Conservation (phyloP, 2,113 vertebrate species). For the Illadopsis cleaveri region DNA sequence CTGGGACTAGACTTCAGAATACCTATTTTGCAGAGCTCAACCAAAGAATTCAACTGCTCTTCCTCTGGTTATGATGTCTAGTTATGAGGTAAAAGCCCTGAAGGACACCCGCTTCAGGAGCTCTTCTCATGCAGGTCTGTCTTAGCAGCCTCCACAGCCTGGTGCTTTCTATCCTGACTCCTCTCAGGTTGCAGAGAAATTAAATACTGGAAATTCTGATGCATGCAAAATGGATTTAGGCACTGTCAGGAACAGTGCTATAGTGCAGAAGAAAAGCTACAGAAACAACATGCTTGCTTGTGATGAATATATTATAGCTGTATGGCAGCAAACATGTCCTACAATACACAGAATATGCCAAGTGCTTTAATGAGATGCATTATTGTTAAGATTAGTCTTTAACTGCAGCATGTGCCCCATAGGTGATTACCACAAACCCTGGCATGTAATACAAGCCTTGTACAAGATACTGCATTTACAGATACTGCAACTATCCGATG, state of each 20-base stretch:
- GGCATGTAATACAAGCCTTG: neutral
- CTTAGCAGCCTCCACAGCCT: neutral
- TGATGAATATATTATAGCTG: neutral
- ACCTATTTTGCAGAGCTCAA: neutral
- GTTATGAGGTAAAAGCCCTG: neutral
- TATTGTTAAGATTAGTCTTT: neutral
- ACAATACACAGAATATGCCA: neutral
- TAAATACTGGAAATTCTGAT: neutral
- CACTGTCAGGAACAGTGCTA: neutral
- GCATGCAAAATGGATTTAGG: neutral
- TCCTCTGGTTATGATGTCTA: neutral
- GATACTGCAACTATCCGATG: neutral
- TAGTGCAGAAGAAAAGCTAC: neutral
- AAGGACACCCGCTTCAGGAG: neutral
- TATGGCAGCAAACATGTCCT: neutral
- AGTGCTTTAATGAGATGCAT: neutral
- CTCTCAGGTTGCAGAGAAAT: neutral
- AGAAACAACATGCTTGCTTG: neutral
- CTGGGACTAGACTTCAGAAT: neutral
- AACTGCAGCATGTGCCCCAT: neutral
- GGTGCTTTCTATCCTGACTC: neutral
- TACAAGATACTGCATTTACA: neutral
- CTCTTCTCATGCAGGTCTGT: fast-evolving
- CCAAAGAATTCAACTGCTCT: neutral
- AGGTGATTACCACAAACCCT: neutral